A percentile compares a stretch with the other conserved stretches of the same genome.
These are phyloP conservation scores for Anguilla anguilla DNA, from an alignment of 2,797 vertebrate species.

Conservation along the genomic window DNA sequence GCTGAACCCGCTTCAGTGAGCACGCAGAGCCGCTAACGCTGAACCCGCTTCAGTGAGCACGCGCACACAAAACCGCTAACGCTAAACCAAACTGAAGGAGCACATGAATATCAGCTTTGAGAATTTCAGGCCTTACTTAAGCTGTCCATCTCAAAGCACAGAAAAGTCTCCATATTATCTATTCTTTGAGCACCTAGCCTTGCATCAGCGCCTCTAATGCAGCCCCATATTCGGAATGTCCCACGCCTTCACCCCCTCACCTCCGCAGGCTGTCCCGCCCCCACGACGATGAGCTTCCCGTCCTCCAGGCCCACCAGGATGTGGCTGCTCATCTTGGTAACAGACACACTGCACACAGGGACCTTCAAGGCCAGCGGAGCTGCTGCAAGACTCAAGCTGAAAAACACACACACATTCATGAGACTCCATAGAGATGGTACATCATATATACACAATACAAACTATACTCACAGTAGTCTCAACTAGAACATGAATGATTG, in stretches of 20 bases:
- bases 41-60: slow-evolving; percentile 16
- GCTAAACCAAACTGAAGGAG: not conserved
- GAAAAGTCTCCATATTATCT: slow-evolving; percentile 37
- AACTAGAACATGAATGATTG: not conserved
- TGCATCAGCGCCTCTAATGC: not conserved
- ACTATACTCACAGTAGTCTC: not conserved
- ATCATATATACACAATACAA: not conserved
- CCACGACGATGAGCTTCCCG: slow-evolving; percentile 94
- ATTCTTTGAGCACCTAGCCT: not conserved
- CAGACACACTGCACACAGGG: slow-evolving; percentile 84
- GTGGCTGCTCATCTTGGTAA: slow-evolving; percentile 95
- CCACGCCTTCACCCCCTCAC: slow-evolving; percentile 82
- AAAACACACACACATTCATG: slow-evolving; percentile 34
- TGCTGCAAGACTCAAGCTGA: slow-evolving; percentile 74
- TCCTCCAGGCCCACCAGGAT: slow-evolving; percentile 92
- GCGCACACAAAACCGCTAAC: not conserved
- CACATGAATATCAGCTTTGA: not conserved
- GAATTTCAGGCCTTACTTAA: not conserved
- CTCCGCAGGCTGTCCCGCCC: slow-evolving; percentile 90
- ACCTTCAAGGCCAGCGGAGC: slow-evolving; percentile 84
- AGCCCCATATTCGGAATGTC: not conserved
- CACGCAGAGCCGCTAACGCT: slow-evolving; percentile 9
- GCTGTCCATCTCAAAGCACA: not conserved
- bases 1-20: not conserved
- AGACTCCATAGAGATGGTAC: not conserved